These are phyloP conservation scores for Pogonophryne albipinna DNA, from an alignment of 2,797 vertebrate genomes.

Conservation along the genomic window DNA sequence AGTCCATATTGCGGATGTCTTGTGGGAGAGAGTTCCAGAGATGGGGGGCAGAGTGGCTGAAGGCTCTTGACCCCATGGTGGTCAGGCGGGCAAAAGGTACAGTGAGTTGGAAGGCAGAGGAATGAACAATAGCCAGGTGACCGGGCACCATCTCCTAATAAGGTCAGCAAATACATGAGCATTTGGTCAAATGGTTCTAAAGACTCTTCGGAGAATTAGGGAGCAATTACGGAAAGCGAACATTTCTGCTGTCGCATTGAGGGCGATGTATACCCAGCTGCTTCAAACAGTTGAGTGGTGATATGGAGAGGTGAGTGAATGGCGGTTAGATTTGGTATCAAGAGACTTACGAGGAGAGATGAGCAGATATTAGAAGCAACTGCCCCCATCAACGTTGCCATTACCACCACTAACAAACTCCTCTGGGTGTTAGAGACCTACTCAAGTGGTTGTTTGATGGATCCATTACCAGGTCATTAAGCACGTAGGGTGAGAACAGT, in stretches of 20 bases:
- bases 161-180: slow-evolving; percentile 45
- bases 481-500: slow-evolving; percentile 69
- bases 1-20: too few relatives aligned
- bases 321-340: slow-evolving; percentile 37
- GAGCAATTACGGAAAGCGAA: slow-evolving; percentile 28
- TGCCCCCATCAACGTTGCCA: slow-evolving; percentile 64
- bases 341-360: slow-evolving; percentile 64
- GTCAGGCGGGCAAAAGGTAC: too few relatives aligned
- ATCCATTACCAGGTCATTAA: slow-evolving; percentile 80
- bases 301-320: slow-evolving; percentile 49
- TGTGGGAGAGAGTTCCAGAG: too few relatives aligned
- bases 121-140: slow-evolving; percentile 43
- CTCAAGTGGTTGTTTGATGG: slow-evolving; percentile 66
- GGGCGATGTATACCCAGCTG: slow-evolving; percentile 35
- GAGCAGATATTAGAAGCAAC: slow-evolving; percentile 59
- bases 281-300: slow-evolving; percentile 50
- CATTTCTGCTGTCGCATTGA: slow-evolving; percentile 29
- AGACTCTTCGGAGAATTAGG: slow-evolving; percentile 37
- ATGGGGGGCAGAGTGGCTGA: too few relatives aligned
- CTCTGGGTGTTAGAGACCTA: slow-evolving; percentile 76
- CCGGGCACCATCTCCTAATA: slow-evolving; percentile 34
- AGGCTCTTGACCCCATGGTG: too few relatives aligned
- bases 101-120: not conserved
- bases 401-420: slow-evolving; percentile 75
- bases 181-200: slow-evolving; percentile 60